Evolutionary conservation across 2,888 invertebrate species (phyloP).

Genomic region (Nebria brevicollis): DNA sequence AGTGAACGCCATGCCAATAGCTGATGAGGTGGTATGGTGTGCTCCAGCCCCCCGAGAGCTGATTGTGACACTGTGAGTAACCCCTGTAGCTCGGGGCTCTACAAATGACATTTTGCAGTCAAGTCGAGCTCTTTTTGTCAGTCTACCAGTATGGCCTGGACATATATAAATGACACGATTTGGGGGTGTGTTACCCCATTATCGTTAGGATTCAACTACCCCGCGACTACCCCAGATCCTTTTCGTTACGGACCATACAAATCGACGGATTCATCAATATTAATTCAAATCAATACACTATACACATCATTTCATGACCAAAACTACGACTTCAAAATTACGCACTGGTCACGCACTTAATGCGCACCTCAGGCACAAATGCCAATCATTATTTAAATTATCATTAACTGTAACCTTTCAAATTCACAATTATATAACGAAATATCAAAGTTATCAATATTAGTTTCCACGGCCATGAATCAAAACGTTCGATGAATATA

Average conservation of each 20-base stretch:
- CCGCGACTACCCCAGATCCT: neutral
- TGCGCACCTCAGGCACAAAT: neutral
- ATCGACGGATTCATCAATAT: slow-evolving; percentile 6
- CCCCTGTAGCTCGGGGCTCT: slow-evolving; percentile 29
- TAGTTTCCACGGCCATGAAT: slow-evolving; percentile 35
- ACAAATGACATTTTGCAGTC: slow-evolving; percentile 46
- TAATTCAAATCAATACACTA: neutral
- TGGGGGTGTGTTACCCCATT: slow-evolving; percentile 51
- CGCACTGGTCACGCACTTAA: neutral
- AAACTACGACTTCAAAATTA: neutral
- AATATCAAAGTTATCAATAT: slow-evolving; percentile 25
- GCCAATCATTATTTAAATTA: slow-evolving; percentile 22
- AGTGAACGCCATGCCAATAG: too few relatives aligned
- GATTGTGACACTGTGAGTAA: slow-evolving; percentile 13
- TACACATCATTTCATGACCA: neutral
- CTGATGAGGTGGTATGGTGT: neutral
- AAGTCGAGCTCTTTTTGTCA: slow-evolving; percentile 41
- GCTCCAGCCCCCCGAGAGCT: neutral
- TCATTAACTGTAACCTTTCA: slow-evolving; percentile 33
- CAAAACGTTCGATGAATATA: slow-evolving; percentile 30
- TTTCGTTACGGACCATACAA: too few relatives aligned
- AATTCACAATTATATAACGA: slow-evolving; percentile 36
- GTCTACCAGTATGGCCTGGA: slow-evolving; percentile 50
- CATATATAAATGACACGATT: slow-evolving; percentile 51
- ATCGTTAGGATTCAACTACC: slow-evolving; percentile 49